Evolutionary conservation across 1,140 invertebrate genomes (phyloP).

Genomic region (Zaprionus camerounensis): DNA sequence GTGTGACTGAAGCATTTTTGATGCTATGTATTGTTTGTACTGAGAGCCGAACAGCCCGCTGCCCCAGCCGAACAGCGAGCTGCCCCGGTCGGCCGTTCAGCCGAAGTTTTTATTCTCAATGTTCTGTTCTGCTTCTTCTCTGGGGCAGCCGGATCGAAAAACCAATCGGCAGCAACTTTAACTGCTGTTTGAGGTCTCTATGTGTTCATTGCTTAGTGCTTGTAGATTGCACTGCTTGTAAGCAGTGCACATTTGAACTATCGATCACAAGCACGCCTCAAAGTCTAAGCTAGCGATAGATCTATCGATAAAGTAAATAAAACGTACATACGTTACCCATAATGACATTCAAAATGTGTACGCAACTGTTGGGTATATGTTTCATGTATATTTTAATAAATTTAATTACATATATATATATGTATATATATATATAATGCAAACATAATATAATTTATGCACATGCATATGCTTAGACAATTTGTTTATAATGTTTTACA

Average conservation of each 20-base stretch:
- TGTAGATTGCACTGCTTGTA: not conserved
- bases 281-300: not conserved
- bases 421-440: constrained; percentile 75
- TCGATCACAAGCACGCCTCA: not conserved
- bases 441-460: constrained; percentile 68
- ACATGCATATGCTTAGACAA: constrained; percentile 55
- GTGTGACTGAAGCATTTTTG: too few relatives aligned
- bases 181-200: too few relatives aligned
- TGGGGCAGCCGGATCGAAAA: too few relatives aligned
- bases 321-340: not conserved
- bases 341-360: not conserved
- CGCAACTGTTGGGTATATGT: constrained; percentile 25
- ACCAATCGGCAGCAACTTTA: too few relatives aligned
- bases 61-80: too few relatives aligned
- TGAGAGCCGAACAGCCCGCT: too few relatives aligned
- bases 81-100: too few relatives aligned
- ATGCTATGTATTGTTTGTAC: too few relatives aligned
- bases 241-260: not conserved
- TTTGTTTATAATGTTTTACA: constrained; percentile 35
- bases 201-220: too few relatives aligned
- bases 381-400: constrained; percentile 73
- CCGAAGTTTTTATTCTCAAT: too few relatives aligned
- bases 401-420: constrained; percentile 78
- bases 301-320: not conserved
- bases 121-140: too few relatives aligned